phyloP scores from a whole-genome alignment of 2,888 invertebrate species.

The Cerceris ruficornis region DNA sequence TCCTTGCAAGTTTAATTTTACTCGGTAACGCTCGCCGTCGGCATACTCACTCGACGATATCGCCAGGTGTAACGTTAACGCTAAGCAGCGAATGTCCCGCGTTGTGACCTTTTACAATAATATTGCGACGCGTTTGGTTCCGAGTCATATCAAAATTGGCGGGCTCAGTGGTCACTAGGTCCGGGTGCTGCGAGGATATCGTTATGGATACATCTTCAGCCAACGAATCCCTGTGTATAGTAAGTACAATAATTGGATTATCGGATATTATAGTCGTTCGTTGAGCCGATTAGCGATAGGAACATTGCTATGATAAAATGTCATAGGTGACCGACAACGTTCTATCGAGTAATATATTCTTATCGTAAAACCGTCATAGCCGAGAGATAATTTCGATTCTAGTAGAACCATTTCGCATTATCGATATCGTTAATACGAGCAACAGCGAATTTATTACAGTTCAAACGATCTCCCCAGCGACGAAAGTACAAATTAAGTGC shows the following conservation, averaged over 20 bases:
- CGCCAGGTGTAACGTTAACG: conserved; percentile 84
- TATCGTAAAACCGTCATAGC: conserved; percentile 10
- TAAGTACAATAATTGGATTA: conserved; percentile 2
- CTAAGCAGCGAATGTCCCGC: conserved; percentile 88
- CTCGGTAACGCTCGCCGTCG: no score
- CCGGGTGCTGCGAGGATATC: conserved; percentile 86
- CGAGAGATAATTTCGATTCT: conserved; percentile 16
- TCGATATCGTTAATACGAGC: background rate
- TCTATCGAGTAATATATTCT: background rate
- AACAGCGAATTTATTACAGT: background rate
- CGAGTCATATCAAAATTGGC: conserved; percentile 81
- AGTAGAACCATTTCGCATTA: conserved; percentile 2
- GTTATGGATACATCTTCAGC: conserved; percentile 82
- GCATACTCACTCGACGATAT: conserved; percentile 82
- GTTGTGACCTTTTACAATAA: conserved; percentile 84
- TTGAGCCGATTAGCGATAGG: no score
- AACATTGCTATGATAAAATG: no score
- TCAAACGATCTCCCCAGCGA: background rate
- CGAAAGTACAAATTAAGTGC: background rate
- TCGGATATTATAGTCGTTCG: no score
- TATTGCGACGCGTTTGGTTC: conserved; percentile 76
- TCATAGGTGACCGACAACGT: no score
- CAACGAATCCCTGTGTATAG: conserved; percentile 82
- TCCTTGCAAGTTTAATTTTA: no score
- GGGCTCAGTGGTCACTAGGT: conserved; percentile 85